phyloP scores from a whole-genome alignment of 2,797 vertebrate species.

The Synaphobranchus kaupii region DNA sequence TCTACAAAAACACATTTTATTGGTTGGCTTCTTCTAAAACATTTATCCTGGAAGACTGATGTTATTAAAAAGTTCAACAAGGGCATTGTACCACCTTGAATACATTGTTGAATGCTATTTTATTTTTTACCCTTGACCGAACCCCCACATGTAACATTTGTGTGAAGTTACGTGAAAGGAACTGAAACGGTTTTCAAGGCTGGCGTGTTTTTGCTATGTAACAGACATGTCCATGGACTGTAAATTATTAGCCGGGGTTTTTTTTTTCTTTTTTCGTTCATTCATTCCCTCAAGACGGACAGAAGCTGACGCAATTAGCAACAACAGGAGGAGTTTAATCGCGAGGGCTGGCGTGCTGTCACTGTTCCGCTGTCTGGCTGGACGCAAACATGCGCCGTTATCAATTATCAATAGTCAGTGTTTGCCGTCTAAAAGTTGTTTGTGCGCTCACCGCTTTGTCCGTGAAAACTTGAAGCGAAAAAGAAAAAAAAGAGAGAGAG shows the following conservation, averaged over 20 bases:
- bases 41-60: background rate
- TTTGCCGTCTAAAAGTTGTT: constrained; percentile 15
- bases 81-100: background rate
- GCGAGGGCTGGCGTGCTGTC: background rate
- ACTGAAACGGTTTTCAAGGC: background rate
- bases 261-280: background rate
- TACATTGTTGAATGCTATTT: background rate
- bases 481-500: background rate
- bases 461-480: background rate
- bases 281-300: background rate
- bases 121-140: background rate
- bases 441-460: background rate
- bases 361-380: background rate
- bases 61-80: background rate
- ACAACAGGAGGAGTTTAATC: background rate
- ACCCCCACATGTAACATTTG: background rate
- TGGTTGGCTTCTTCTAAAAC: background rate
- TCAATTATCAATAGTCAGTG: constrained; percentile 18
- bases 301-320: background rate
- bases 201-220: background rate
- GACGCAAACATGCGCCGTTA: background rate
- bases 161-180: background rate
- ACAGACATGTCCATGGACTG: background rate
- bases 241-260: background rate
- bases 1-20: background rate